Conservation (phyloP, 1,140 invertebrate genomes). For the Liolophura sinensis region DNA sequence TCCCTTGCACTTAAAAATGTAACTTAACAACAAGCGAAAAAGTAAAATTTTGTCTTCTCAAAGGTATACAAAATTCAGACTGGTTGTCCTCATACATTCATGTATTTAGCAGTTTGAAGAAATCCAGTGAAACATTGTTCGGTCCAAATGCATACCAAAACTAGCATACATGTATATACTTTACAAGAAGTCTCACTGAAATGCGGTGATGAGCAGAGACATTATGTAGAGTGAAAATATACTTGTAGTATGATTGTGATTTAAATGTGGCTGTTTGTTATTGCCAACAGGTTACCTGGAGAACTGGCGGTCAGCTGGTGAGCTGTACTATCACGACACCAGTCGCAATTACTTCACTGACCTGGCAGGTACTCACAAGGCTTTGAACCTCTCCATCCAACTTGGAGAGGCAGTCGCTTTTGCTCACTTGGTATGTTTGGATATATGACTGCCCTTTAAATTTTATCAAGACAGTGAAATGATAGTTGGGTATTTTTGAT, state of each 20-base stretch:
- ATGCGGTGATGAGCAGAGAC: neutral
- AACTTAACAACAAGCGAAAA: too few relatives aligned
- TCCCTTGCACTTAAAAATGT: too few relatives aligned
- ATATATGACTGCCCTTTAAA: too few relatives aligned
- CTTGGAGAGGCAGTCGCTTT: slow-evolving; percentile 53
- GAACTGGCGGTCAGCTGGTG: slow-evolving; percentile 47
- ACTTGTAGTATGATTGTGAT: neutral
- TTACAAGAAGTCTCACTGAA: neutral
- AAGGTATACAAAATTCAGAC: too few relatives aligned
- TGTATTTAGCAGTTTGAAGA: too few relatives aligned
- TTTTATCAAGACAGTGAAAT: too few relatives aligned
- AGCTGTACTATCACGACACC: slow-evolving; percentile 39
- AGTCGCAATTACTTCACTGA: slow-evolving; percentile 56
- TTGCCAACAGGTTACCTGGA: slow-evolving; percentile 41
- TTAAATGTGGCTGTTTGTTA: slow-evolving; percentile 1
- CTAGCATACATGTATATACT: too few relatives aligned
- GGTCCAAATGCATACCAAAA: too few relatives aligned
- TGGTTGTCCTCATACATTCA: too few relatives aligned
- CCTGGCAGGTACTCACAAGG: slow-evolving; percentile 52
- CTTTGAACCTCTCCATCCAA: slow-evolving; percentile 53
- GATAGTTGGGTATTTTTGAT: too few relatives aligned
- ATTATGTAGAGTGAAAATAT: neutral
- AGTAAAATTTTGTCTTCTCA: too few relatives aligned
- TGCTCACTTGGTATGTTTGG: slow-evolving; percentile 50
- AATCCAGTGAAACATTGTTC: too few relatives aligned